phyloP scores from a whole-genome alignment of 2,113 vertebrate genomes.

The Cisticola juncidis region DNA sequence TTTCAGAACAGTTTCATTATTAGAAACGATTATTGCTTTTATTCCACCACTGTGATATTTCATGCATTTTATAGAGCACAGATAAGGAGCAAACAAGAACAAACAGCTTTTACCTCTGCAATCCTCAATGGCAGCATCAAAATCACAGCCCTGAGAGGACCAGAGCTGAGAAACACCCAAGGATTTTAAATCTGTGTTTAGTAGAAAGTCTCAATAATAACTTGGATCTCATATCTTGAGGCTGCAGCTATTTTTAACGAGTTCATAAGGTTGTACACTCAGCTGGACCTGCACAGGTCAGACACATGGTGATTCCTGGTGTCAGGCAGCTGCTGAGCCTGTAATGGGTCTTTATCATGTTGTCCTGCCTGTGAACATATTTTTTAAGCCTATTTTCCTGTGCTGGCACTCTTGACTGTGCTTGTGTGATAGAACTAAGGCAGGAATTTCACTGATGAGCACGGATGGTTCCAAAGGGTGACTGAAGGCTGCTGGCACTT shows the following conservation, averaged over 20 bases:
- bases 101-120: conserved; percentile 56
- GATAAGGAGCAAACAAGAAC: conserved; percentile 62
- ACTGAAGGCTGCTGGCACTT: background rate
- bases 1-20: conserved; percentile 57
- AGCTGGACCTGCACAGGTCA: background rate
- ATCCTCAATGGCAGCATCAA: conserved; percentile 29
- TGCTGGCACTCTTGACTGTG: background rate
- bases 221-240: background rate
- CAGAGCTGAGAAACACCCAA: background rate
- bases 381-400: background rate
- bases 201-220: background rate
- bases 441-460: background rate
- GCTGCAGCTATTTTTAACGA: background rate
- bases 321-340: background rate
- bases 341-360: background rate
- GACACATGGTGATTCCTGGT: background rate
- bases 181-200: conserved; percentile 8
- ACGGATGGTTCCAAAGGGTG: too few relatives aligned
- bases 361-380: background rate
- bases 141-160: conserved; percentile 8
- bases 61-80: conserved; percentile 28
- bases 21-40: conserved; percentile 58
- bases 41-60: conserved; percentile 41
- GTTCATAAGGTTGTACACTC: background rate
- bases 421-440: background rate